Conservation (phyloP, 2,888 invertebrate genomes). For the Cosmopolites sordidus region DNA sequence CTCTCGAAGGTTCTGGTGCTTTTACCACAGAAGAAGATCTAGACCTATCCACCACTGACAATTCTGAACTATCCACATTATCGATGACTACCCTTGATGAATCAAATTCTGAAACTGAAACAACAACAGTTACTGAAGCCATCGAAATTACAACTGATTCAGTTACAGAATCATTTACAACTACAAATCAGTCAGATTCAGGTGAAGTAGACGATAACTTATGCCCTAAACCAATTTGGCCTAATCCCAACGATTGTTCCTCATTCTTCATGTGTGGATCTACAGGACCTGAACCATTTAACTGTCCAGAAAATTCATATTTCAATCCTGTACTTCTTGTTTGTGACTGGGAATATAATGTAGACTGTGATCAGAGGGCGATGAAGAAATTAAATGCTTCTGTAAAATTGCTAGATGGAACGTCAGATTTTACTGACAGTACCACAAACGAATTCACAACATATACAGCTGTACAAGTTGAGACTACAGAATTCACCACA, state of each 20-base stretch:
- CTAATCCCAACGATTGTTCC: conserved; percentile 2
- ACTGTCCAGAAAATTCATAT: not conserved
- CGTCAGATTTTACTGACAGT: not conserved
- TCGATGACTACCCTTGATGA: no score
- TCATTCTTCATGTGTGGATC: conserved; percentile 2
- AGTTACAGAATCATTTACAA: no score
- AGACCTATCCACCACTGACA: no score
- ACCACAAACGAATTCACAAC: not conserved
- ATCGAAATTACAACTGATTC: no score
- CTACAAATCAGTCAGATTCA: no score
- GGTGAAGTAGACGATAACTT: no score
- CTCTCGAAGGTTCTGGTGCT: no score
- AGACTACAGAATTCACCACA: no score
- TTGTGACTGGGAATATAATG: conserved; percentile 4
- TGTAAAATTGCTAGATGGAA: not conserved
- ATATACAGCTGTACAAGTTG: not conserved
- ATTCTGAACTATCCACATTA: no score
- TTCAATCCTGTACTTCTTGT: not conserved
- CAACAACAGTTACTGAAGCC: no score
- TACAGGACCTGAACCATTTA: not conserved
- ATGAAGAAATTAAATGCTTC: not conserved
- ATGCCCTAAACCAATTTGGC: not conserved
- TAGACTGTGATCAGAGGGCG: not conserved
- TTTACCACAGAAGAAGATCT: no score
- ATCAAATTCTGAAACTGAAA: no score